Base-by-base conservation (phyloP, 2,888 invertebrate genomes). In the Aricia artaxerxes region DNA sequence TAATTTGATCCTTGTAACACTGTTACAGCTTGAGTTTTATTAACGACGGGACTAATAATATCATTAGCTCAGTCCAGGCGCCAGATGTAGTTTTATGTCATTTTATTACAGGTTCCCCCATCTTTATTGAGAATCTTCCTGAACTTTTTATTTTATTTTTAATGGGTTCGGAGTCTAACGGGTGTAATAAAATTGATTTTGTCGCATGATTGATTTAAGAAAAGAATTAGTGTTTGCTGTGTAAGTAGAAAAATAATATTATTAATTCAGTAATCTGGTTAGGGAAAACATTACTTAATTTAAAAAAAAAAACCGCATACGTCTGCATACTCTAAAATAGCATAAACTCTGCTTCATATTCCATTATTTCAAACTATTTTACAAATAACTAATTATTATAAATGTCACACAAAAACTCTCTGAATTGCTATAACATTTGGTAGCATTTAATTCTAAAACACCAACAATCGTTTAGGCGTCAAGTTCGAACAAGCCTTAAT, bases 11-110 rank as follows among this genome's bases (percentile, higher is more conserved):
- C 16, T 57, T 2, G 16, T 16, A 16, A 57, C 53, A 1, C 57
- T 57, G 57, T 57, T 57, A 57, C 57, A 57, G 64, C 64, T 64
- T 49, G 49, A 75, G 75, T 75, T 49, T 49, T 75, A 49, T 75
- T 75, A 75, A 75, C 75, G 75, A 75, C 9, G 75, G 44, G 44
- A 49, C 75, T 75, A 75, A 75, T 75, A 75, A 75, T 75, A 75
- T 49, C 31, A 75, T 49, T 75, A 75, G 75, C 44, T 49, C 11
- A 75, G 73, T 24, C 31, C 31, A 49, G 11, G 75, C 75, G 75
- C 75, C 75, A 75, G 75, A 44, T 75, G 75, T 44, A 44, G 44
- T 73, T 73, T 73, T 49, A 75, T 75, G 49, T 49, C 11, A n/a
- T 40, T 75, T 75, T 44, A 49, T 49, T 75, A 44, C 75, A 75